Base-by-base conservation (phyloP, 2,888 invertebrate genomes). In the Nysson spinosus region DNA sequence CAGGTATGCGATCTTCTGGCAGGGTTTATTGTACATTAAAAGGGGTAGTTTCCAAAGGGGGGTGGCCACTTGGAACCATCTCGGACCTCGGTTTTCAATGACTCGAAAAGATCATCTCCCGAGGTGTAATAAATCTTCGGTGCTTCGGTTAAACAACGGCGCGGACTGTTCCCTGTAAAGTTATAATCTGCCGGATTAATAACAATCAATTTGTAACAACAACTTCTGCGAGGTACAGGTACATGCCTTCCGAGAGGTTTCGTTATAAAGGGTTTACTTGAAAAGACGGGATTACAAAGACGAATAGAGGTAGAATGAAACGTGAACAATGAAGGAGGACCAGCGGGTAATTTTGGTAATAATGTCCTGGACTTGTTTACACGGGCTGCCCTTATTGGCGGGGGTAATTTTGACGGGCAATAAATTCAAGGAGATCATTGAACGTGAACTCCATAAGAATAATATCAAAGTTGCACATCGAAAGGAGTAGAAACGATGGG, bases 1-100 rank as follows among this genome's bases (percentile, higher is more conserved):
- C 66, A 66, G 66, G 66, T 66, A 66, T 22, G 28, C 16, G 32
- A 14, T n/a, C 7, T 26, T 22, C n/a, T n/a, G 7, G 14, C 4
- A 14, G 3, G 9, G 30, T 9, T 37, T 32, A 26, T 7, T 40
- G 3, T 24, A 14, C 6, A 1, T 22, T 20, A 1, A 12, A 14
- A 17, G 26, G 40, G 34, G 22, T 49, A 19, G 7, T 0, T n/a
- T 0, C 1, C 0, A n/a, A 20, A 32, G 20, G 40, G 26, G 39
- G 30, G 30, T 51, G 43, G 26, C 4, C 4, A 11, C 3, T 2
- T 9, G 3, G 9, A 14, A 0, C 5, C n/a, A n/a, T n/a, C n/a
- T n/a, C n/a, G n/a, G n/a, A n/a, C n/a, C n/a, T n/a, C n/a, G n/a
- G n/a, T n/a, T n/a, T n/a, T n/a, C n/a, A n/a, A n/a, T n/a, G n/a